Evolutionary conservation across 2,113 vertebrate species (phyloP).

Genomic region (Macrotis lagotis): DNA sequence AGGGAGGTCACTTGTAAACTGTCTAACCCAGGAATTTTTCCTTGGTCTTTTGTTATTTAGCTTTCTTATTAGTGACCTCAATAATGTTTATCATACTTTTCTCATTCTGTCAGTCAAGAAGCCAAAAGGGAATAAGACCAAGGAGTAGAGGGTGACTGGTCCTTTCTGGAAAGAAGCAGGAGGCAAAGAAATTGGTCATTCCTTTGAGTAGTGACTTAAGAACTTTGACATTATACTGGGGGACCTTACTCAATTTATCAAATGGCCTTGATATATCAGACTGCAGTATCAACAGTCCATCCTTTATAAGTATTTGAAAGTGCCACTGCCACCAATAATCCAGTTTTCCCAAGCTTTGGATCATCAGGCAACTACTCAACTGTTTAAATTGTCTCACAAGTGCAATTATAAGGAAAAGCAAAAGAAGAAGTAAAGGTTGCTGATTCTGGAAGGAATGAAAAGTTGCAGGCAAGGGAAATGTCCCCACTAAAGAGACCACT

Average conservation of each 20-base stretch:
- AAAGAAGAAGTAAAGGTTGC: conserved; percentile 94
- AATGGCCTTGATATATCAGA: conserved; percentile 96
- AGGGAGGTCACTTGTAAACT: not conserved
- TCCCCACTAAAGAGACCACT: conserved; percentile 94
- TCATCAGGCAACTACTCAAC: conserved; percentile 98
- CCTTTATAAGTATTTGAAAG: conserved; percentile 96
- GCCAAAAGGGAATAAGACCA: conserved; percentile 97
- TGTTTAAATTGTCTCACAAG: conserved; percentile 98
- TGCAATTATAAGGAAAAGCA: conserved; percentile 97
- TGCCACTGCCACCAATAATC: too few species aligned
- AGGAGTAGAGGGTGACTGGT: conserved; percentile 99
- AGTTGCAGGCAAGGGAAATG: conserved; percentile 94
- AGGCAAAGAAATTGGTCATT: conserved; percentile 97
- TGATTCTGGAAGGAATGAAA: conserved; percentile 97
- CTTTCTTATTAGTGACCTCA: not conserved
- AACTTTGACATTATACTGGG: conserved; percentile 98
- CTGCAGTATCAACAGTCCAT: conserved; percentile 96
- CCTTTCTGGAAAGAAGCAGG: conserved; percentile 96
- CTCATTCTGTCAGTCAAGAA: conserved; percentile 84
- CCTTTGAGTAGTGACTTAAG: conserved; percentile 97
- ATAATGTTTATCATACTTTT: not conserved
- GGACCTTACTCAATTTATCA: conserved; percentile 96
- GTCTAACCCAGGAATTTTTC: not conserved
- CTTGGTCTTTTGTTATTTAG: not conserved
- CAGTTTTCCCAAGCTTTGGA: too few species aligned